phyloP scores from a whole-genome alignment of 1,140 invertebrate genomes.

The Panulirus ornatus region DNA sequence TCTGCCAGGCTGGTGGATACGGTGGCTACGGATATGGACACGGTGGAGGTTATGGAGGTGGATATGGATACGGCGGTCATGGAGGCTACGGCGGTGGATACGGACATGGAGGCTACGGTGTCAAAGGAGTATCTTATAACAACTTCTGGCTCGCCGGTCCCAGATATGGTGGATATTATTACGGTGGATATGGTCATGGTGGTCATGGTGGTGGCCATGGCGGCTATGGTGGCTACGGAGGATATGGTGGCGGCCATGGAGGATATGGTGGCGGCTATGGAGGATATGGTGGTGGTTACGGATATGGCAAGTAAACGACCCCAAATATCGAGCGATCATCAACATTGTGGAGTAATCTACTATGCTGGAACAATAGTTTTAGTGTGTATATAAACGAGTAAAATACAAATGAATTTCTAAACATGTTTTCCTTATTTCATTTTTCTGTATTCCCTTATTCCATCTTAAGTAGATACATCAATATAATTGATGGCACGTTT shows the following conservation, averaged over 20 bases:
- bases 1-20: background rate
- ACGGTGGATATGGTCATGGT: background rate
- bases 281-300: background rate
- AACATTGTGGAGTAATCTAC: too few relatives aligned
- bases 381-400: too few relatives aligned
- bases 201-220: background rate
- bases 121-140: background rate
- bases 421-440: too few relatives aligned
- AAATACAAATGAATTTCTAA: too few relatives aligned
- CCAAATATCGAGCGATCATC: background rate
- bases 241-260: background rate
- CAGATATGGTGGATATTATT: background rate
- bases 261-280: background rate
- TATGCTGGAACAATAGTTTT: too few relatives aligned
- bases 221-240: background rate
- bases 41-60: background rate
- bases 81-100: background rate
- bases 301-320: conserved; percentile 2
- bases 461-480: too few relatives aligned
- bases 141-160: background rate
- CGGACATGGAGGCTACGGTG: background rate
- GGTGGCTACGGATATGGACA: background rate
- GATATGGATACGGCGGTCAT: background rate
- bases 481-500: too few relatives aligned
- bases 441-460: too few relatives aligned